Percentiles rank a stretch among this genome's conserved stretches.
Conservation (phyloP, 2,888 invertebrate species). For the Frankliniella fusca region DNA sequence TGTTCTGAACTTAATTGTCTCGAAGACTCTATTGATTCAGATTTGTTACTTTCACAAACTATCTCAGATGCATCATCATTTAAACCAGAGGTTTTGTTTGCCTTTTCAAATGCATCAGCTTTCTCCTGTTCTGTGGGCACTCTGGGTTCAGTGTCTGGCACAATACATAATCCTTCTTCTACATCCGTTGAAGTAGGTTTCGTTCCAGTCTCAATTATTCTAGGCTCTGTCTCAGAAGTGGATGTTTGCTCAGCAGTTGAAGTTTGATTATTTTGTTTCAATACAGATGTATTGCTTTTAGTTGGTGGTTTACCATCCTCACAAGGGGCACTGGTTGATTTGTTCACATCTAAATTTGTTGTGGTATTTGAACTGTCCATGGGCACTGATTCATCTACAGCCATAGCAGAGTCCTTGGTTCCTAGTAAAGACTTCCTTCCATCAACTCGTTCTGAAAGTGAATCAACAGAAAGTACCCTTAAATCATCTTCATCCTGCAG, state of each 20-base stretch:
- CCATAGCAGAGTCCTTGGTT: not conserved
- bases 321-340: slow-evolving; percentile 35
- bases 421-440: not conserved
- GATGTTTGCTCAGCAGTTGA: not conserved
- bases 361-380: not conserved
- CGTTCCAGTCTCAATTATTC: slow-evolving; percentile 38
- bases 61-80: not conserved
- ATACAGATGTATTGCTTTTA: not conserved
- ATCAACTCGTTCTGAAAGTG: not conserved
- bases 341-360: not conserved
- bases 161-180: slow-evolving; percentile 47
- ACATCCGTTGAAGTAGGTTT: slow-evolving; percentile 42
- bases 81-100: not conserved
- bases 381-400: not conserved
- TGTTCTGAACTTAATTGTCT: not conserved
- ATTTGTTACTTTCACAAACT: not conserved
- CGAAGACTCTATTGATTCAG: not conserved
- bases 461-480: not conserved
- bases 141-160: slow-evolving; percentile 45
- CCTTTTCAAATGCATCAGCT: slow-evolving; percentile 24
- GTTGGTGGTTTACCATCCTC: slow-evolving; percentile 37
- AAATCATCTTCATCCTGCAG: not conserved
- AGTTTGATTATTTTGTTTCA: not conserved
- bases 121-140: not conserved
- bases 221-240: slow-evolving; percentile 29